A percentile compares a stretch with the other conserved stretches of the same genome.
phyloP scores from a whole-genome alignment of 2,113 vertebrate species.

The Lucifuga dentata region DNA sequence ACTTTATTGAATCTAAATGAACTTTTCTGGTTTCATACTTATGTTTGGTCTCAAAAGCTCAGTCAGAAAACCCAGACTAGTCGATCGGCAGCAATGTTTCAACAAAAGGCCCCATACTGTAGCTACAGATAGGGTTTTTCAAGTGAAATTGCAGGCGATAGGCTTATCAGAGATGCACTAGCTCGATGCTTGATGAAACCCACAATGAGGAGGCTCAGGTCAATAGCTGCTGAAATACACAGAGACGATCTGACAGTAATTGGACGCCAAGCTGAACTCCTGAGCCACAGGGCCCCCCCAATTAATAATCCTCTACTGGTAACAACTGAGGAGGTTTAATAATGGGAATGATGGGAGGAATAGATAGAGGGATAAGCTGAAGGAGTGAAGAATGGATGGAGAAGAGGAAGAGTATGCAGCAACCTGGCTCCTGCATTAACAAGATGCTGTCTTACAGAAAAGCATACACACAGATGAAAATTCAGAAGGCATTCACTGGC shows the following conservation, averaged over 20 bases:
- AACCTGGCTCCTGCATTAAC: slow-evolving; percentile 39
- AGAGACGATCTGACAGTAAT: slow-evolving; percentile 68
- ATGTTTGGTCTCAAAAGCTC: background rate
- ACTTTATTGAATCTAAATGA: background rate
- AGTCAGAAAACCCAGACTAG: background rate
- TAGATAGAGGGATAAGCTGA: slow-evolving; percentile 59
- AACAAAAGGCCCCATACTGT: background rate
- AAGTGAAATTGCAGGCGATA: slow-evolving; percentile 30
- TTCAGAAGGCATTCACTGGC: background rate
- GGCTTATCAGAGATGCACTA: slow-evolving; percentile 45
- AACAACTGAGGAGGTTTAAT: slow-evolving; percentile 37
- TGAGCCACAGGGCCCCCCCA: slow-evolving; percentile 35
- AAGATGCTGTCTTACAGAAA: slow-evolving; percentile 19
- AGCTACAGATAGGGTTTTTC: slow-evolving; percentile 24
- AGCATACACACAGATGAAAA: background rate
- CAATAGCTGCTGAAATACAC: slow-evolving; percentile 32
- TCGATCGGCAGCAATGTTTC: background rate
- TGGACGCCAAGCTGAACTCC: slow-evolving; percentile 55
- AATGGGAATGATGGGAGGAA: slow-evolving; percentile 34
- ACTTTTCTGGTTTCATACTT: background rate
- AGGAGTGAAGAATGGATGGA: slow-evolving; percentile 24
- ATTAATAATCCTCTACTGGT: slow-evolving; percentile 43
- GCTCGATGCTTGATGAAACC: slow-evolving; percentile 41
- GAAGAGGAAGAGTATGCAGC: slow-evolving; percentile 20
- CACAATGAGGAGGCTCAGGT: slow-evolving; percentile 39